phyloP scores from a whole-genome alignment of 2,888 invertebrate species.

The Synergus gifuensis region DNA sequence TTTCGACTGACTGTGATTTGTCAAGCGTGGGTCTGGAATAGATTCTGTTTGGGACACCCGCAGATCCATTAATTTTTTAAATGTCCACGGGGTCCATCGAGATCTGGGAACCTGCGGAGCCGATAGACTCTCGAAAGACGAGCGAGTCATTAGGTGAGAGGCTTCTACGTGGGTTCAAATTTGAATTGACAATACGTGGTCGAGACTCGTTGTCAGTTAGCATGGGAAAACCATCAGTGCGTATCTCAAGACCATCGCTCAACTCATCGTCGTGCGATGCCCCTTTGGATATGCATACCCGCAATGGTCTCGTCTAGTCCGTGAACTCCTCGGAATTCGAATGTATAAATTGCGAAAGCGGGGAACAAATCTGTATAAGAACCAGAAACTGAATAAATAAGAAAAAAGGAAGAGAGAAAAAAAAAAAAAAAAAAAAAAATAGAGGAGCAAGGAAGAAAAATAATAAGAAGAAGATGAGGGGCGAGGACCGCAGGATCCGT shows the following conservation, averaged over 20 bases:
- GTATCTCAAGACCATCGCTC: constrained; percentile 65
- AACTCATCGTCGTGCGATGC: constrained; percentile 44
- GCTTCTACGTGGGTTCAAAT: constrained; percentile 52
- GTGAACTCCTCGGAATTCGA: constrained; percentile 33
- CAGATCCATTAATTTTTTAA: constrained; percentile 38
- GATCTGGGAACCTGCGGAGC: constrained; percentile 21
- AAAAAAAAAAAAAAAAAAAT: too few relatives aligned
- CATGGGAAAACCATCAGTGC: constrained; percentile 68
- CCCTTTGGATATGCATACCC: constrained; percentile 31
- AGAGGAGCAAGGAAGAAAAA: background rate
- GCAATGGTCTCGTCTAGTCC: constrained; percentile 22
- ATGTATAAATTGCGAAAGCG: constrained; percentile 28
- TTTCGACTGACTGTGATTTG: constrained; percentile 32
- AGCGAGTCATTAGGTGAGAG: constrained; percentile 51
- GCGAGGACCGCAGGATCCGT: constrained; percentile 42
- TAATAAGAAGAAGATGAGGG: background rate
- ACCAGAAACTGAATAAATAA: background rate
- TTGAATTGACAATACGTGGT: constrained; percentile 43
- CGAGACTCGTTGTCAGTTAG: constrained; percentile 12
- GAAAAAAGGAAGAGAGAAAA: background rate
- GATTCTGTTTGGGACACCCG: background rate
- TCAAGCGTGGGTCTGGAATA: constrained; percentile 31
- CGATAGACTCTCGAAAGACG: background rate
- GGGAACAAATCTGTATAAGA: constrained; percentile 27
- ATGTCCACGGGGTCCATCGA: constrained; percentile 18